These are phyloP conservation scores for Characodon lateralis DNA, from an alignment of 2,797 vertebrate species.

Conservation along the genomic window DNA sequence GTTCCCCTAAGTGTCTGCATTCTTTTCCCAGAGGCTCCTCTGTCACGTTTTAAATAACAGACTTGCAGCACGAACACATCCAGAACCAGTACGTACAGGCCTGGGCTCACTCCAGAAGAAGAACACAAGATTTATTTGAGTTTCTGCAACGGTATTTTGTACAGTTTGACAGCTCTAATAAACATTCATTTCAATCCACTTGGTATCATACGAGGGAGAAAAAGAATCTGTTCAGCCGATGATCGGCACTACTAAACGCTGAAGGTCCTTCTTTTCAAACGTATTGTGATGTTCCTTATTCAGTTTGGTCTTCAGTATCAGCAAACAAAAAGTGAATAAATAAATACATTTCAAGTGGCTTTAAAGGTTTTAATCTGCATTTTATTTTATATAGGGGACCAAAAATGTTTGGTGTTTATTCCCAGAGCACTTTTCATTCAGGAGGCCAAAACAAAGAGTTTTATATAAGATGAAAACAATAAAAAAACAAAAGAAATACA, in stretches of 20 bases:
- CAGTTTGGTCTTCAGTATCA: background rate
- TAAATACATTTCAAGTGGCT: background rate
- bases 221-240: background rate
- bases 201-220: background rate
- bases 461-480: background rate
- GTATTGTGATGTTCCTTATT: background rate
- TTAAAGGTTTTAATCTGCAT: background rate
- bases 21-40: conserved; percentile 63
- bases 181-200: background rate
- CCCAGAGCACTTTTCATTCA: too few relatives aligned
- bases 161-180: background rate
- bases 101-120: too few relatives aligned
- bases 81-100: background rate
- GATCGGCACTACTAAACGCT: background rate
- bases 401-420: background rate
- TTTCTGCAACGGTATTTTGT: background rate
- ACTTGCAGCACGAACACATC: background rate
- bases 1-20: conserved; percentile 30
- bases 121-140: background rate
- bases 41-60: conserved; percentile 58
- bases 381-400: background rate
- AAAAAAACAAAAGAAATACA: too few relatives aligned
- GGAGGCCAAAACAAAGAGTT: background rate
- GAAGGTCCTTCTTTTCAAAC: background rate
- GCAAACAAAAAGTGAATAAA: background rate